phyloP scores from a whole-genome alignment of 1,140 invertebrate species.

The Ridgeia piscesae region DNA sequence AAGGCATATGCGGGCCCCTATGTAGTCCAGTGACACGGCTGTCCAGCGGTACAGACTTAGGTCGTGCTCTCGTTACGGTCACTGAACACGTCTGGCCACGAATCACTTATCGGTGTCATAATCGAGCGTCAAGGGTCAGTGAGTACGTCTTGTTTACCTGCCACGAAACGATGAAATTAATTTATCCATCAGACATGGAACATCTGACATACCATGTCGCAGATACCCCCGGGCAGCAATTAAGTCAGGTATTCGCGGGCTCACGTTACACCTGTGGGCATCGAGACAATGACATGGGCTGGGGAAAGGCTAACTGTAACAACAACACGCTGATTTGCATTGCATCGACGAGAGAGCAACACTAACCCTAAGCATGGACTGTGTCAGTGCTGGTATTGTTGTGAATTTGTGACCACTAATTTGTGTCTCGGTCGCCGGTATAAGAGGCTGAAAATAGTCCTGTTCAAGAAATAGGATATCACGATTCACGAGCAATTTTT shows the following conservation, averaged over 20 bases:
- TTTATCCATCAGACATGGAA: background rate
- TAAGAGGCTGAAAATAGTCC: no score
- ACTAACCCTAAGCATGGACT: background rate
- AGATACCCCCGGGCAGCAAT: background rate
- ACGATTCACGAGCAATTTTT: no score
- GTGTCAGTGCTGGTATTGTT: background rate
- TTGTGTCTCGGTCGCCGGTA: no score
- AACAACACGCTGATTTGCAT: background rate
- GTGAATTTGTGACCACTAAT: no score
- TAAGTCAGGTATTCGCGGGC: background rate
- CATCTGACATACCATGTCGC: background rate
- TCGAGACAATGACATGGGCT: background rate
- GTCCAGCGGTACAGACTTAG: background rate
- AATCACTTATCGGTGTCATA: background rate
- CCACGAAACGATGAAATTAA: background rate
- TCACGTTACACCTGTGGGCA: background rate
- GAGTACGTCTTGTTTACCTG: background rate
- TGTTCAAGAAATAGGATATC: no score
- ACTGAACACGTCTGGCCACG: background rate
- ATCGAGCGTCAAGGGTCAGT: background rate
- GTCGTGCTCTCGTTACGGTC: background rate
- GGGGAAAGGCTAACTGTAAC: background rate
- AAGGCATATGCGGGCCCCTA: no score
- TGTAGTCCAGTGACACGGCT: no score
- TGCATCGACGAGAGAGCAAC: background rate